These are phyloP conservation scores for Agriopis leucophaearia DNA, from an alignment of 2,888 invertebrate genomes.

Conservation along the genomic window DNA sequence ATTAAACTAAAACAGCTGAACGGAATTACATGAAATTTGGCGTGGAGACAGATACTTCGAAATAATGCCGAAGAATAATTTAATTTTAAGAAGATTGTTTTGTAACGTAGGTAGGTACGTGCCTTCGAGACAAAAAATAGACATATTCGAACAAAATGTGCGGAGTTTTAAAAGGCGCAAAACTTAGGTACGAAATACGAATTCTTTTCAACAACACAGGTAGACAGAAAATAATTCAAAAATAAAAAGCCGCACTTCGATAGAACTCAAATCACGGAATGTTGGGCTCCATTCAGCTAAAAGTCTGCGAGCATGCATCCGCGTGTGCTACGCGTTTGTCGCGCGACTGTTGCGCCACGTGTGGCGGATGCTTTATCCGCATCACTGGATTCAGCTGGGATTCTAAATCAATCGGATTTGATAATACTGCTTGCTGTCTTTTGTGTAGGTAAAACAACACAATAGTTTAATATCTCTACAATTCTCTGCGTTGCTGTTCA, in stretches of 20 bases:
- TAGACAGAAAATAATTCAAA: constrained; percentile 41
- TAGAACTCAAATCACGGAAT: constrained; percentile 42
- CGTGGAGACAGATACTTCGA: no score
- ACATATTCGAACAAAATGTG: no score
- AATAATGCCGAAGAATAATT: no score
- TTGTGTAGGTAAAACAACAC: no score
- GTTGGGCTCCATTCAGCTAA: constrained; percentile 39
- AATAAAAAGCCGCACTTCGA: constrained; percentile 34
- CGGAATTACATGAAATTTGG: no score
- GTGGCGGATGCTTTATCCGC: constrained; percentile 14
- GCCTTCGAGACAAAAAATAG: no score
- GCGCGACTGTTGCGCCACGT: constrained; percentile 1
- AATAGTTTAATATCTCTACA: no score
- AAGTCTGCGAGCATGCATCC: constrained; percentile 13
- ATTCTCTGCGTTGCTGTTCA: no score
- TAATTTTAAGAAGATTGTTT: no score
- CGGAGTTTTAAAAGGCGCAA: no score
- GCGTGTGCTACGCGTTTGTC: neutral
- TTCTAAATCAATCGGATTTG: neutral
- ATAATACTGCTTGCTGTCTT: neutral
- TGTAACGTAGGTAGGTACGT: no score
- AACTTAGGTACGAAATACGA: neutral
- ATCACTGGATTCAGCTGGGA: constrained; percentile 11
- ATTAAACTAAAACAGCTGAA: no score
- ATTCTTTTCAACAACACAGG: constrained; percentile 23